Evolutionary conservation across 2,797 vertebrate genomes (phyloP), one percentile per base, ranked within the genome.

Genomic region (Channa striata): DNA sequence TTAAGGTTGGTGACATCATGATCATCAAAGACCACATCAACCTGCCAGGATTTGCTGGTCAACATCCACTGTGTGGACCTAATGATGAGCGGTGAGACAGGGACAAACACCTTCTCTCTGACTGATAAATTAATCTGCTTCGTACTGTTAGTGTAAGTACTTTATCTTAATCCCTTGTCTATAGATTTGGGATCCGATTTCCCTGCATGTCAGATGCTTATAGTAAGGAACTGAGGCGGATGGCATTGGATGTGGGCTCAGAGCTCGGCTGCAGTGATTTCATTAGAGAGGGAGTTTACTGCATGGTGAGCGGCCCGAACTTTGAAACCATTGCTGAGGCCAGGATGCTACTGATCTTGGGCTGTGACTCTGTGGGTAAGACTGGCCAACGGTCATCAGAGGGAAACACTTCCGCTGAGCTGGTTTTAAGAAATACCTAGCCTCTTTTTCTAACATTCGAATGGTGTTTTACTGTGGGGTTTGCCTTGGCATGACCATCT

Each of bases 1-100:
- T 92, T 47, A 93, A 93, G 68, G 90, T 93, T 0, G 93, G 93
- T 9, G 93, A 93, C 81, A 93, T 94, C 70, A 93, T 93, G 93
- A 71, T 94, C 74, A 92, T 93, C 73, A 93, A 93, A 73, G 93
- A 93, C 77, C 92, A 93, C 72, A 91, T 94, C 83, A 94, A 93
- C 85, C 80, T 94, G 65, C 91, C 93, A 0, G 93, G 93, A 1
- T 92, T 94, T 12, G 91, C 91, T 3, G 93, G 93, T 53, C 90
- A 92, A 43, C 89, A 93, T 53, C 93, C 92, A 0, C 87, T 94
- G 25, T 92, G 88, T 68, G 92, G 93, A 20, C 93, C 93, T 68
- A 94, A 94, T 17, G 93, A 94, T 6, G 91, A 93, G 80, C 71
- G 92, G 91, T 94, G 60, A 85, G 80, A 58, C 19, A 6, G 69